Base-by-base conservation (phyloP, 1,140 invertebrate species). In the Drosophila parabipectinata region DNA sequence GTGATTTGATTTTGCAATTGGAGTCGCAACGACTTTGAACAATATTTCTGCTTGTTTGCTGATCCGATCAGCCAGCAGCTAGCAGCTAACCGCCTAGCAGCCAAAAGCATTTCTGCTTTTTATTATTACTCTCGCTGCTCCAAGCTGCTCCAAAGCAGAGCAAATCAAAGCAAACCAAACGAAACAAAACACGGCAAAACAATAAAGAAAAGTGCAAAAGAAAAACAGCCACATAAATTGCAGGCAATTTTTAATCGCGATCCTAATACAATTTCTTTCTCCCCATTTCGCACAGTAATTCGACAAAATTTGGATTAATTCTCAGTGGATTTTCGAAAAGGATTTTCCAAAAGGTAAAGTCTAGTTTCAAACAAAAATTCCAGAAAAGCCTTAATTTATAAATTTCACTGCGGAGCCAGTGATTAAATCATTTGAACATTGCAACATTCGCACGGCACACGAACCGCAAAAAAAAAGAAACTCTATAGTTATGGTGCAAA, bases 1-100 rank as follows among this genome's bases (percentile, higher is more conserved):
- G 87, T 90, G 81, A 90, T 90, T 90, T 90, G 87, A 90, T 90
- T 90, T 90, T 90, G 87, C 82, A 87, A 90, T 90, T 90, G 79
- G 67, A 88, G 78, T 72, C 66, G 51, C 61, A 76, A 53, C 63
- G 67, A 71, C 67, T 71, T 71, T 72, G 60, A 79, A 74, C 68
- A 79, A 73, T 79, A 79, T 79, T 71, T 77, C 64, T 57, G 67
- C 66, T 69, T 69, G 66, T 69, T 69, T 55, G 51, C 66, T 64
- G 48, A 57, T 58, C 52, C 67, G 57, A 59, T 62, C 57, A 53
- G 51, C 51, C 60, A 69, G 62, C 60, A 68, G 62, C 66, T 41
- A 56, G 51, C 66, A 53, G 59, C 47, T 30, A 30, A 4, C 28
- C 5, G 28, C n/a, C 21, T 21, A 59, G 30, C 30, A 55, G 28